Conservation (phyloP, 2,113 vertebrate species). For the Rhadina sibilatrix region DNA sequence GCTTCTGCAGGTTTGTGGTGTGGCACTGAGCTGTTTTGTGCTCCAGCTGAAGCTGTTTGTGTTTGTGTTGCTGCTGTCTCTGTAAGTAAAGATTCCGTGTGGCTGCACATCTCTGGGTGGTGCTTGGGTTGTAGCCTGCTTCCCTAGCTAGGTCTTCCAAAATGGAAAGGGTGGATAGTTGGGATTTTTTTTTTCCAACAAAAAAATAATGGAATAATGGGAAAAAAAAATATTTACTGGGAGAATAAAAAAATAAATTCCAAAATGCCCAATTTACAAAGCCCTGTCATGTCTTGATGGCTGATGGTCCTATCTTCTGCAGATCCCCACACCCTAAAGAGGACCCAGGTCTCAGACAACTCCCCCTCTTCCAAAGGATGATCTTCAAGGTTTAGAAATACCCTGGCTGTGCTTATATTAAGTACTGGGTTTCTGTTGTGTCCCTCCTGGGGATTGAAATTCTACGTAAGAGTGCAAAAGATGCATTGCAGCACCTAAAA, state of each 20-base stretch:
- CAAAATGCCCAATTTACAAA: background rate
- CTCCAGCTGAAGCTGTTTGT: background rate
- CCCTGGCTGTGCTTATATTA: background rate
- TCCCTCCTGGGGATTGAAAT: background rate
- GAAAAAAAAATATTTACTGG: background rate
- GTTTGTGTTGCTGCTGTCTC: background rate
- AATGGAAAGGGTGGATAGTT: background rate
- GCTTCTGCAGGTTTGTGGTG: background rate
- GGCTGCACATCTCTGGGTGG: background rate
- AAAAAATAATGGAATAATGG: background rate
- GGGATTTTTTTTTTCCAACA: background rate
- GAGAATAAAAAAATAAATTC: background rate
- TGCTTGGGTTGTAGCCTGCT: background rate
- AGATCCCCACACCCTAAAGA: background rate
- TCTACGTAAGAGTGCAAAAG: background rate
- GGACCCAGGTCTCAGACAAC: background rate
- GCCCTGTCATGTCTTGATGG: background rate
- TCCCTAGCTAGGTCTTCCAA: background rate
- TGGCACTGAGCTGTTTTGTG: background rate
- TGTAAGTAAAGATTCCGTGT: accelerated
- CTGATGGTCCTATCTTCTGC: background rate
- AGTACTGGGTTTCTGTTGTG: background rate
- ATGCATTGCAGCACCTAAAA: background rate
- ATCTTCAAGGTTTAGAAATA: background rate
- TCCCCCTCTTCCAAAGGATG: too few species aligned